These are phyloP conservation scores for Trissolcus japonicus DNA, from an alignment of 2,888 invertebrate species.

Conservation along the genomic window DNA sequence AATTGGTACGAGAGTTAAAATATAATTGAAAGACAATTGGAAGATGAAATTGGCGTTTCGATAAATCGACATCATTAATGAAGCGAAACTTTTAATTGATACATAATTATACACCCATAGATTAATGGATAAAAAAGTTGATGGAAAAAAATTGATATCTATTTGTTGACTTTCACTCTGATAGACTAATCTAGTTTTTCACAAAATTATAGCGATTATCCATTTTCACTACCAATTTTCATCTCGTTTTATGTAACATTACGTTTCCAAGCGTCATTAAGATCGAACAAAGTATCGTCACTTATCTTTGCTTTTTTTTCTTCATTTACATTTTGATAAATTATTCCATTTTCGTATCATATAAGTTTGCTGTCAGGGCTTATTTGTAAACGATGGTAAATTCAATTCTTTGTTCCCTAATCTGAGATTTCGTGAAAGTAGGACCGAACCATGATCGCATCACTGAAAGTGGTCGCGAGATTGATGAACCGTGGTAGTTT, in stretches of 20 bases:
- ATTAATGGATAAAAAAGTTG: neutral
- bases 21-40: too few species aligned
- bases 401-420: neutral
- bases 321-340: neutral
- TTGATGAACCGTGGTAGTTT: constrained; percentile 21
- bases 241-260: constrained; percentile 7
- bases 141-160: too few species aligned
- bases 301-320: neutral
- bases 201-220: constrained; percentile 8
- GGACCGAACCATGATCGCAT: constrained; percentile 3
- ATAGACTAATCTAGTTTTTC: constrained; percentile 12
- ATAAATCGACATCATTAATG: too few species aligned
- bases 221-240: neutral
- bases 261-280: neutral
- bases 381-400: neutral
- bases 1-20: too few species aligned
- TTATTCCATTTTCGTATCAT: neutral
- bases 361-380: neutral
- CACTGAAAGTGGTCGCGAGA: constrained; percentile 19
- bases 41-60: too few species aligned
- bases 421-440: constrained; percentile 28
- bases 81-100: neutral
- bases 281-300: neutral
- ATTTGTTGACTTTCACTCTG: constrained; percentile 24
- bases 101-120: too few species aligned